Percentiles rank a stretch among this genome's conserved stretches.
Evolutionary conservation across 1,140 invertebrate species (phyloP).

Genomic region (Alviniconcha marisindica): DNA sequence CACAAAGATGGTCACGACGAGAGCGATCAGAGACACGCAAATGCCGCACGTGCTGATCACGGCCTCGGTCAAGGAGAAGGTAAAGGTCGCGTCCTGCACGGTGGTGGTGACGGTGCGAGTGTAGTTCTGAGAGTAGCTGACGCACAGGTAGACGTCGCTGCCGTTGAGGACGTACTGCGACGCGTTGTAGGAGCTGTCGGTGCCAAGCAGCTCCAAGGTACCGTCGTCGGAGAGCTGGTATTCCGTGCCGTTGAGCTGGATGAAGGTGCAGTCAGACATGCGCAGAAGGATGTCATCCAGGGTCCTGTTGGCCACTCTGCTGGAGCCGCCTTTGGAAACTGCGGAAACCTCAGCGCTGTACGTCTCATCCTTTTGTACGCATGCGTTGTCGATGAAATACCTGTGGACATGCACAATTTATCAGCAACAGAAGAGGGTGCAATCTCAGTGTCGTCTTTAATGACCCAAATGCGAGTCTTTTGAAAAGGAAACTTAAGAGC

Average conservation of each 20-base stretch:
- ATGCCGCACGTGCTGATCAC: slow-evolving; percentile 56
- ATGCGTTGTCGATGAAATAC: slow-evolving; percentile 11
- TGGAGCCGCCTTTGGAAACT: background rate
- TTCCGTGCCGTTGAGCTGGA: slow-evolving; percentile 6
- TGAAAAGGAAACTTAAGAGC: no score
- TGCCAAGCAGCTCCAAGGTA: slow-evolving; percentile 1
- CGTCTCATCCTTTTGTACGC: background rate
- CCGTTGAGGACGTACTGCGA: background rate
- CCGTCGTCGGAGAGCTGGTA: slow-evolving; percentile 14
- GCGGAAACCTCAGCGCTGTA: background rate
- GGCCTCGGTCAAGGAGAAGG: slow-evolving; percentile 46
- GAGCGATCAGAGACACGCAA: slow-evolving; percentile 54
- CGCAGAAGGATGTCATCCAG: background rate
- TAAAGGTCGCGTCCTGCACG: slow-evolving; percentile 16
- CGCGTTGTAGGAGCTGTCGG: background rate
- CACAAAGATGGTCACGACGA: slow-evolving; percentile 65
- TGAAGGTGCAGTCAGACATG: slow-evolving; percentile 3
- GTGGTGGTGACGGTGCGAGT: background rate
- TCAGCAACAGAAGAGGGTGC: no score
- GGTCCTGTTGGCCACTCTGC: background rate
- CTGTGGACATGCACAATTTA: no score
- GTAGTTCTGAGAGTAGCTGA: slow-evolving; percentile 33
- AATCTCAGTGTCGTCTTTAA: no score
- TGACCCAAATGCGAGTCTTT: no score
- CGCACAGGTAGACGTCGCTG: background rate